A percentile compares a stretch with the other conserved stretches of the same genome.
Conservation (phyloP, 2,797 vertebrate species). For the Tragopan temminckii region DNA sequence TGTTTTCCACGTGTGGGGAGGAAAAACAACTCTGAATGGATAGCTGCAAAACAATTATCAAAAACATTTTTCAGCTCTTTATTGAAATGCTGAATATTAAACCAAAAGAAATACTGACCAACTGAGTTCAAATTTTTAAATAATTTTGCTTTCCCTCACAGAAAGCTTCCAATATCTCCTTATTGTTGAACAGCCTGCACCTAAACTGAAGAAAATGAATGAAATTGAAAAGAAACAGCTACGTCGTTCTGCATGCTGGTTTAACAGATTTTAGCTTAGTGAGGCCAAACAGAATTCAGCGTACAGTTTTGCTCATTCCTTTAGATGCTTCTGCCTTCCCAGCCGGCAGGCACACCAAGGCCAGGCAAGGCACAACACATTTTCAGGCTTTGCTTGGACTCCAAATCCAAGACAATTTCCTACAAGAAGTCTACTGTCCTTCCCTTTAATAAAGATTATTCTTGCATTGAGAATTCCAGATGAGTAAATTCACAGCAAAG, state of each 20-base stretch:
- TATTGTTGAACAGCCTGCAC: not conserved
- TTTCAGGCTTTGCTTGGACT: not conserved
- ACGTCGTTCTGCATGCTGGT: not conserved
- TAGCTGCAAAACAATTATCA: not conserved
- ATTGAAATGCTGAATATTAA: not conserved
- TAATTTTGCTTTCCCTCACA: not conserved
- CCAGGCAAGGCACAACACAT: not conserved
- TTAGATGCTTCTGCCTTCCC: not conserved
- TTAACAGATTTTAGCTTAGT: not conserved
- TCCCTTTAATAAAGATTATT: not conserved
- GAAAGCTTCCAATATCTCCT: not conserved
- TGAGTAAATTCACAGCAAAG: not conserved
- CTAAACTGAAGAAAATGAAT: not conserved
- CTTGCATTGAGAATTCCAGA: not conserved
- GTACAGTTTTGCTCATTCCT: not conserved
- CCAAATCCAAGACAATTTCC: not conserved
- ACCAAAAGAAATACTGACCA: not conserved
- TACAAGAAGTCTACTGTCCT: not conserved
- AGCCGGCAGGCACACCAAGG: rapidly evolving
- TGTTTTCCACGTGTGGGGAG: not conserved
- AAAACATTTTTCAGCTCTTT: not conserved
- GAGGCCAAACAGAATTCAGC: not conserved
- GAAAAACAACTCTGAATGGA: not conserved
- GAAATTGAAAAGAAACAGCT: not conserved
- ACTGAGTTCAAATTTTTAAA: not conserved